Evolutionary conservation across 2,113 vertebrate genomes (phyloP).

Genomic region (Entelurus aequoreus): DNA sequence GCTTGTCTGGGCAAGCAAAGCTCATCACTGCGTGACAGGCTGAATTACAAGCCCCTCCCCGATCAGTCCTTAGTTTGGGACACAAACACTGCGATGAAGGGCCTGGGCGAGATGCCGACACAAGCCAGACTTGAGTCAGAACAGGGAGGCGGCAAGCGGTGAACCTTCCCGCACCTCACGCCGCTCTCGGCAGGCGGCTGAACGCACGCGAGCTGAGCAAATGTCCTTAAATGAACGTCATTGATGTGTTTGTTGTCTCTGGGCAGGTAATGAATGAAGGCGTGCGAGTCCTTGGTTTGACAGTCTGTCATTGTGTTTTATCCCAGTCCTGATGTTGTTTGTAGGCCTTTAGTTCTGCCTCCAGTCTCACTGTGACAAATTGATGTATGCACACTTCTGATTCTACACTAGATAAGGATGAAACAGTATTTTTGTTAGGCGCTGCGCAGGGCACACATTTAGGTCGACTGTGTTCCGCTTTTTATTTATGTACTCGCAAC

Average conservation of each 20-base stretch:
- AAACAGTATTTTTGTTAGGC: neutral
- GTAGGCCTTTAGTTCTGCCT: neutral
- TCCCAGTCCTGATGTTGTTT: neutral
- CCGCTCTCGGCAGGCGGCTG: neutral
- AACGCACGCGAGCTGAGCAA: conserved; percentile 15
- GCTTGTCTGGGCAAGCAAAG: no score
- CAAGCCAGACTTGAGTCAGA: conserved; percentile 35
- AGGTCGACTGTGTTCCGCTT: neutral
- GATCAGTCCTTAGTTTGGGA: conserved; percentile 29
- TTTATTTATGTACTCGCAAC: conserved; percentile 18
- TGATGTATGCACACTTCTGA: neutral
- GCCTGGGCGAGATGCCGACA: conserved; percentile 29
- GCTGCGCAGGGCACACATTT: conserved; percentile 1
- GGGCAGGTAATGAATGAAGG: conserved; percentile 2
- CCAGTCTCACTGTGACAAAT: neutral
- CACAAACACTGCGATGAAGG: conserved; percentile 56
- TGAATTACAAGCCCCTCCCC: neutral
- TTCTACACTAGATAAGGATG: neutral
- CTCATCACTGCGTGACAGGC: conserved; percentile 18
- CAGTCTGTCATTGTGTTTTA: neutral
- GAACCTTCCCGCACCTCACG: conserved; percentile 11
- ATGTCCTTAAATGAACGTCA: conserved; percentile 7
- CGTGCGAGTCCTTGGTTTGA: neutral
- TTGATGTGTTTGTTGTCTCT: neutral
- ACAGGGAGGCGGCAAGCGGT: conserved; percentile 21